Conservation (phyloP, 2,888 invertebrate genomes). For the Caprella mutica region DNA sequence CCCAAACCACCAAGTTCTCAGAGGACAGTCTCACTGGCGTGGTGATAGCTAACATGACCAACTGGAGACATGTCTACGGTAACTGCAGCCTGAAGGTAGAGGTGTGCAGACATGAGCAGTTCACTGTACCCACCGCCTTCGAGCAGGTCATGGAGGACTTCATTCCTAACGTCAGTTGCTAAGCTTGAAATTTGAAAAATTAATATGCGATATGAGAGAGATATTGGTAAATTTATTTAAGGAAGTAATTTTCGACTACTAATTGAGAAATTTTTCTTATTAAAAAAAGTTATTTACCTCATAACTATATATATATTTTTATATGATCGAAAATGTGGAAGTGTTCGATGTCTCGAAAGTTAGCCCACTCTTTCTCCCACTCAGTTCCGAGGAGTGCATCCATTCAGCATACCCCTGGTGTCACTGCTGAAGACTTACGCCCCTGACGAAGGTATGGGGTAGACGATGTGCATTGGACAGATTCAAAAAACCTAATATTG, state of each 20-base stretch:
- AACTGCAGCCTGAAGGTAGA: conserved; percentile 71
- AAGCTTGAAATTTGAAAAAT: too few relatives aligned
- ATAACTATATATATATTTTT: too few relatives aligned
- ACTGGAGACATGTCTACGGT: conserved; percentile 33
- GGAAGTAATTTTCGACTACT: too few relatives aligned
- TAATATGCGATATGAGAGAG: too few relatives aligned
- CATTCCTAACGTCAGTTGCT: too few relatives aligned
- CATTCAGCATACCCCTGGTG: conserved; percentile 16
- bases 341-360: too few relatives aligned
- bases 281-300: too few relatives aligned
- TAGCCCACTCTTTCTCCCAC: neutral
- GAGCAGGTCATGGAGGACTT: too few relatives aligned
- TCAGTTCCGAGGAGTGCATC: conserved; percentile 19
- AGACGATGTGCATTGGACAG: too few relatives aligned
- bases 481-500: neutral
- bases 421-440: neutral
- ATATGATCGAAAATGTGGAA: too few relatives aligned
- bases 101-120: conserved; percentile 6
- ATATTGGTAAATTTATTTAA: too few relatives aligned
- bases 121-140: neutral
- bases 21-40: conserved; percentile 38
- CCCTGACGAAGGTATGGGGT: neutral
- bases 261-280: too few relatives aligned
- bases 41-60: conserved; percentile 35
- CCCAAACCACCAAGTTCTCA: conserved; percentile 38